Evolutionary conservation across 37 sponge, comb jelly and placozoan genomes (phyloP).

Genomic region (Aphrocallistes beatrix): DNA sequence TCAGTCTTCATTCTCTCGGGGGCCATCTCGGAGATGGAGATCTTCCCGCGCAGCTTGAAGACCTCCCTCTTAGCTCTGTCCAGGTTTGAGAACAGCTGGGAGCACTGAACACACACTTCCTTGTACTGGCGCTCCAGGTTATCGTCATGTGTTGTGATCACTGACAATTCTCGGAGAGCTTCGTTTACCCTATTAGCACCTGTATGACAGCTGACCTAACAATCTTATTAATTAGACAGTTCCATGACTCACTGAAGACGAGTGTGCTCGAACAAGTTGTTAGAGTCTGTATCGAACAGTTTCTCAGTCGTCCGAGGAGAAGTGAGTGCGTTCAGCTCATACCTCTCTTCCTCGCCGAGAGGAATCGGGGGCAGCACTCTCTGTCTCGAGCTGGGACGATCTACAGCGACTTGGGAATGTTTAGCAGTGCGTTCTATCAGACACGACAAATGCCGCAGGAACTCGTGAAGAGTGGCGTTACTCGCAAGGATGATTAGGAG

Average conservation of each 20-base stretch:
- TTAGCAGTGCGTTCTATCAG: not conserved
- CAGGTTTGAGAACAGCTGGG: conserved; percentile 31
- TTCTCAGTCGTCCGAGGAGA: not conserved
- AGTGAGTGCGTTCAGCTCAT: not conserved
- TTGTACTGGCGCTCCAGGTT: conserved; percentile 78
- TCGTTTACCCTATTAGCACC: not conserved
- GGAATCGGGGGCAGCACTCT: not conserved
- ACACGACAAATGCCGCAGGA: not conserved
- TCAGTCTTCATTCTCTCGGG: not conserved
- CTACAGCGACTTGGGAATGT: not conserved
- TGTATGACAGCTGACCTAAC: too few species aligned
- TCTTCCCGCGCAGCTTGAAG: conserved; percentile 53
- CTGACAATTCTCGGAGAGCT: conserved; percentile 47
- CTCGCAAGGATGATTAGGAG: not conserved
- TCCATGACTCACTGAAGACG: not conserved
- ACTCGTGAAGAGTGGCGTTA: not conserved
- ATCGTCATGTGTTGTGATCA: conserved; percentile 76
- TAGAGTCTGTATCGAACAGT: not conserved
- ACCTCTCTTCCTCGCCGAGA: conserved; percentile 4
- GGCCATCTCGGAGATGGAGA: conserved; percentile 51
- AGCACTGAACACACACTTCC: conserved; percentile 57
- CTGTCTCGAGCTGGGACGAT: not conserved
- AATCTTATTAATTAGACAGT: not conserved
- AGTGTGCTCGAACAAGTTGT: not conserved
- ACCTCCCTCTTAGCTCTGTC: conserved; percentile 60